These are phyloP conservation scores for Tarsius wallacei DNA, from an alignment of 2,797 vertebrate species.

Conservation along the genomic window DNA sequence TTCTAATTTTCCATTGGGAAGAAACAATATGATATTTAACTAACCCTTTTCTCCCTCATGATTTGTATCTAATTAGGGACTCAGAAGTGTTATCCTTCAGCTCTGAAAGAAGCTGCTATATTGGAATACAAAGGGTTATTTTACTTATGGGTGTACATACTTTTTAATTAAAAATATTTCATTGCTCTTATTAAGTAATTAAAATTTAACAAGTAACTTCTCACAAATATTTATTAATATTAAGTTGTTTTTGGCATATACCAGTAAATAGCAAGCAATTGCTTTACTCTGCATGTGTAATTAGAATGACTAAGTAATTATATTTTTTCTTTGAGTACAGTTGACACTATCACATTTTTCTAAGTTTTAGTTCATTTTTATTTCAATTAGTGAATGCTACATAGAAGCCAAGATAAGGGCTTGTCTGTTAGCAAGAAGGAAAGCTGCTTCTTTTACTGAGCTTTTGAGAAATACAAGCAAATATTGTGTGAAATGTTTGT, in stretches of 20 bases:
- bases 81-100: slow-evolving; percentile 50
- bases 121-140: slow-evolving; percentile 76
- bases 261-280: slow-evolving; percentile 85
- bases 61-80: slow-evolving; percentile 53
- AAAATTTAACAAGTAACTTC: slow-evolving; percentile 87
- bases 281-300: slow-evolving; percentile 89
- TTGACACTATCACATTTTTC: slow-evolving; percentile 83
- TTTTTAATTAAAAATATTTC: slow-evolving; percentile 85
- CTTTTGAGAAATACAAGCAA: slow-evolving; percentile 71
- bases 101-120: slow-evolving; percentile 40
- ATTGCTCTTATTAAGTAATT: slow-evolving; percentile 90
- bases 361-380: slow-evolving; percentile 81
- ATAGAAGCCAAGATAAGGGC: slow-evolving; percentile 70
- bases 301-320: slow-evolving; percentile 87
- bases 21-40: not conserved
- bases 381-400: slow-evolving; percentile 79
- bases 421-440: slow-evolving; percentile 33
- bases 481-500: slow-evolving; percentile 25
- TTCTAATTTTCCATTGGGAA: not conserved
- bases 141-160: slow-evolving; percentile 73
- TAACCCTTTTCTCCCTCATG: not conserved
- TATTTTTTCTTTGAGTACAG: slow-evolving; percentile 77
- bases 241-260: slow-evolving; percentile 87
- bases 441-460: slow-evolving; percentile 43
- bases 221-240: slow-evolving; percentile 91